Conservation (phyloP, 2,797 vertebrate genomes). For the Thalassophryne amazonica region DNA sequence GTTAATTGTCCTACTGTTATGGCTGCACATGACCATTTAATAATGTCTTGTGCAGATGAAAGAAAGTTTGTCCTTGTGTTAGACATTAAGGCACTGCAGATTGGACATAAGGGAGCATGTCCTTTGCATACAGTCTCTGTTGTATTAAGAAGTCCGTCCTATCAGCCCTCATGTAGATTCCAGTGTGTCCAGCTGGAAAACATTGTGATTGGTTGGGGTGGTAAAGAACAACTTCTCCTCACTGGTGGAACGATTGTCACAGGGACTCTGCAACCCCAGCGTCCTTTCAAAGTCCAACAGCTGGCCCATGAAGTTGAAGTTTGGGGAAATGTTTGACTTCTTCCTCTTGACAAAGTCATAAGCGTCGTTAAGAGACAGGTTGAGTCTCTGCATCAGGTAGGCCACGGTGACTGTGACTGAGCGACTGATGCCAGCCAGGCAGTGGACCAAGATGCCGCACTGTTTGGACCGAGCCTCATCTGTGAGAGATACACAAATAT, state of each 20-base stretch:
- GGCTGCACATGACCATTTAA: constrained; percentile 36
- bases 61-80: constrained; percentile 34
- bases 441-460: constrained; percentile 92
- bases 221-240: constrained; percentile 85
- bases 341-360: constrained; percentile 97
- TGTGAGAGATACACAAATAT: constrained; percentile 50
- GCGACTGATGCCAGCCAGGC: constrained; percentile 93
- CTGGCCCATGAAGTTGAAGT: constrained; percentile 99
- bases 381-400: constrained; percentile 96
- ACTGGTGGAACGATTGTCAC: constrained; percentile 81
- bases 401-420: constrained; percentile 95
- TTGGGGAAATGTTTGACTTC: constrained; percentile 97
- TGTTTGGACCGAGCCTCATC: constrained; percentile 93
- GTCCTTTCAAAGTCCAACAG: constrained; percentile 95
- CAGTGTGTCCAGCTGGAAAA: constrained; percentile 92
- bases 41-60: constrained; percentile 36
- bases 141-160: constrained; percentile 6
- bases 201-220: constrained; percentile 92
- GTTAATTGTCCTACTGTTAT: constrained; percentile 50
- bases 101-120: constrained; percentile 14
- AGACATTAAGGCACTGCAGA: constrained; percentile 62
- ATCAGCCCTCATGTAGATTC: constrained; percentile 85
- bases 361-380: constrained; percentile 93
- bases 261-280: constrained; percentile 89
- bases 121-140: constrained; percentile 7